Evolutionary conservation across 2,113 vertebrate species (phyloP).

Genomic region (Symphodus melops): DNA sequence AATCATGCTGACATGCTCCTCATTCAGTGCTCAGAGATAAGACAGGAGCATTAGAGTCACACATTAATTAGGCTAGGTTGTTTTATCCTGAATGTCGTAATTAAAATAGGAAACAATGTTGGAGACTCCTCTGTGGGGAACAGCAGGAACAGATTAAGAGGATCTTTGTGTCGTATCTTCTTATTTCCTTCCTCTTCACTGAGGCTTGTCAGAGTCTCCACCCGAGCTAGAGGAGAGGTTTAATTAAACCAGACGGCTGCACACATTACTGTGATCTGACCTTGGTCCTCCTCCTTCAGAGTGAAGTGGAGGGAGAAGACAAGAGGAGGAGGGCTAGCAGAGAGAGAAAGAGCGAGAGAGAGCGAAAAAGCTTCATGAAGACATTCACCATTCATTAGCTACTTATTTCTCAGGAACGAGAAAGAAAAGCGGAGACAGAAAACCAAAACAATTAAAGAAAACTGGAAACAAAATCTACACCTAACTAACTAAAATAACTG

Average conservation of each 20-base stretch:
- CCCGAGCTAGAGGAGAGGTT: constrained; percentile 26
- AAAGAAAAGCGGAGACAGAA: constrained; percentile 17
- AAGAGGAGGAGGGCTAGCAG: not conserved
- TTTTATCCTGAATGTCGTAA: constrained; percentile 56
- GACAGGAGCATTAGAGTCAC: constrained; percentile 20
- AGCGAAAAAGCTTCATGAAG: constrained; percentile 13
- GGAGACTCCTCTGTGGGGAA: constrained; percentile 22
- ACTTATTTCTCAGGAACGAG: constrained; percentile 43
- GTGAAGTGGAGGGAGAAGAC: constrained; percentile 38
- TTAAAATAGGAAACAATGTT: constrained; percentile 53
- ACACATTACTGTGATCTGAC: constrained; percentile 46
- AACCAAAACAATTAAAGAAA: constrained; percentile 32
- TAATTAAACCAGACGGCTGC: constrained; percentile 65
- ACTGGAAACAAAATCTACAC: no score
- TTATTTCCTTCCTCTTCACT: constrained; percentile 29
- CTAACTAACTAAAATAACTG: not conserved
- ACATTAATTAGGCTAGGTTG: constrained; percentile 43
- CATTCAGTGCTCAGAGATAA: constrained; percentile 29
- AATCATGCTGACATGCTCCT: constrained; percentile 21
- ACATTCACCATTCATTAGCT: constrained; percentile 57
- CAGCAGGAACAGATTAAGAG: constrained; percentile 8
- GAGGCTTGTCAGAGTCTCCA: constrained; percentile 24
- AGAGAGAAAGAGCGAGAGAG: constrained; percentile 10
- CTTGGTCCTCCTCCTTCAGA: constrained; percentile 56
- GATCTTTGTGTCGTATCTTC: constrained; percentile 32